Conservation (phyloP, 2,888 invertebrate genomes). For the Quadriops clusia region DNA sequence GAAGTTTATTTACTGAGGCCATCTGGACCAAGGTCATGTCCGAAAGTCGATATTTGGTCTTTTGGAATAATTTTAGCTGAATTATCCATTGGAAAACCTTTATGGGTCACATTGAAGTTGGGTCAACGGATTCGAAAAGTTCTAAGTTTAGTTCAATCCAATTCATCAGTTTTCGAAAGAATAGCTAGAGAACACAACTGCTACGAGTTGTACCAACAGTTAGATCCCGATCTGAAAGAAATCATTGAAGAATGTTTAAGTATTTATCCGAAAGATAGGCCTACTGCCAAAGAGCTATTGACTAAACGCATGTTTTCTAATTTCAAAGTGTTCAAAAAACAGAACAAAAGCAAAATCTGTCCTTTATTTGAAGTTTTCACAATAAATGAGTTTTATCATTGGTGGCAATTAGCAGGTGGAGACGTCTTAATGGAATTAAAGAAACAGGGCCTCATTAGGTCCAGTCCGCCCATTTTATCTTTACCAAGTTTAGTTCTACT, state of each 20-base stretch:
- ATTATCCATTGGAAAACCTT: constrained; percentile 52
- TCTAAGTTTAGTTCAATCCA: constrained; percentile 55
- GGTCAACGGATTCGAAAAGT: constrained; percentile 64
- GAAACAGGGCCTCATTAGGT: constrained; percentile 81
- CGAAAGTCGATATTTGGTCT: constrained; percentile 87
- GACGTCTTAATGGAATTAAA: constrained; percentile 84
- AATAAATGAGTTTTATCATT: constrained; percentile 77
- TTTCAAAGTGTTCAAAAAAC: constrained; percentile 23
- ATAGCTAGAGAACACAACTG: constrained; percentile 71
- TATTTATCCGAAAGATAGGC: constrained; percentile 50
- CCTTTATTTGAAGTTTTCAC: constrained; percentile 34
- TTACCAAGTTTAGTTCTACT: constrained; percentile 72
- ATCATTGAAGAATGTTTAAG: constrained; percentile 62
- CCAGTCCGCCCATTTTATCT: constrained; percentile 69
- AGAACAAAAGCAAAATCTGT: constrained; percentile 28
- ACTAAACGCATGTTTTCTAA: constrained; percentile 42
- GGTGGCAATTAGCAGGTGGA: constrained; percentile 94
- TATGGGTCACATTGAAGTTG: constrained; percentile 66
- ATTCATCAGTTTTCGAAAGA: constrained; percentile 50
- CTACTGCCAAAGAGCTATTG: constrained; percentile 49
- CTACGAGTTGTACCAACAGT: constrained; percentile 44
- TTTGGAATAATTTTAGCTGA: constrained; percentile 84
- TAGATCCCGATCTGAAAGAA: constrained; percentile 38
- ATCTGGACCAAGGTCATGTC: constrained; percentile 39
- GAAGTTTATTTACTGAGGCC: constrained; percentile 63